These are phyloP conservation scores for Xenopus laevis DNA, from an alignment of 2,113 vertebrate genomes.

Conservation along the genomic window DNA sequence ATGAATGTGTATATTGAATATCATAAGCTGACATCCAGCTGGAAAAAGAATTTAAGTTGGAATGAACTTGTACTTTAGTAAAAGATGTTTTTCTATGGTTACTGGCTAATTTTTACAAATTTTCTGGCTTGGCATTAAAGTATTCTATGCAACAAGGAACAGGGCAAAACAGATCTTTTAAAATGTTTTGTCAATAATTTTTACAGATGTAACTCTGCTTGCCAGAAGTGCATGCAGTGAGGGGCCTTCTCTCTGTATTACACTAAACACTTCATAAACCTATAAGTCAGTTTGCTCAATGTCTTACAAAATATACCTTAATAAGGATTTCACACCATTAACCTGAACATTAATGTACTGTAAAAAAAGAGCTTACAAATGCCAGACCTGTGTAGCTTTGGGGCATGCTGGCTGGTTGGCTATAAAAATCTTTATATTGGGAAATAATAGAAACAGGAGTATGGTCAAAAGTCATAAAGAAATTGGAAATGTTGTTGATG, in stretches of 20 bases:
- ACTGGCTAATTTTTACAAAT: constrained; percentile 30
- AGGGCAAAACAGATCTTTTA: not conserved
- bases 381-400: not conserved
- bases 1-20: constrained; percentile 35
- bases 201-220: constrained; percentile 1
- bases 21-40: constrained; percentile 32
- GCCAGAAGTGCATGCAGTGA: not conserved
- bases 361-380: too few species aligned
- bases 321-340: too few species aligned
- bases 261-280: not conserved
- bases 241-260: not conserved
- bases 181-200: not conserved
- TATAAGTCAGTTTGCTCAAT: too few species aligned
- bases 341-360: too few species aligned
- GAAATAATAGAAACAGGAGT: constrained; percentile 19
- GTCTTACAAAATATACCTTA: too few species aligned
- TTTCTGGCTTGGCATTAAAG: constrained; percentile 34
- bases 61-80: constrained; percentile 25
- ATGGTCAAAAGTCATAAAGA: constrained; percentile 16
- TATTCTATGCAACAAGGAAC: constrained; percentile 23
- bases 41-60: constrained; percentile 30
- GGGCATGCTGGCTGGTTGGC: not conserved
- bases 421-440: constrained; percentile 6
- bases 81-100: constrained; percentile 29
- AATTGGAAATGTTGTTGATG: constrained; percentile 19